Evolutionary conservation across 2,113 vertebrate genomes (phyloP).

Genomic region (Chauna torquata): DNA sequence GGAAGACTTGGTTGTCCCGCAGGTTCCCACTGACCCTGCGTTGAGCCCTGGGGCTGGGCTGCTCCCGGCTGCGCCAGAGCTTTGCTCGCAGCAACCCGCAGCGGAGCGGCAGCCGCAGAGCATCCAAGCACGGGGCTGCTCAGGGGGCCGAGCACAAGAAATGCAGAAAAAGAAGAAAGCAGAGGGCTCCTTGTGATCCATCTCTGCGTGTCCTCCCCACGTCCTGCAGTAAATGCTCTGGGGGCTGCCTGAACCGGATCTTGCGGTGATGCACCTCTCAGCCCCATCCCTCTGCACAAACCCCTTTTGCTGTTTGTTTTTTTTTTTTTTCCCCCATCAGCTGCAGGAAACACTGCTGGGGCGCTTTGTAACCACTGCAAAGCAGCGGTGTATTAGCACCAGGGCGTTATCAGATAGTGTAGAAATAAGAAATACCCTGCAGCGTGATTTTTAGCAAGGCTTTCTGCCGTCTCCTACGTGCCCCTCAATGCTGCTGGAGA

Average conservation of each 20-base stretch:
- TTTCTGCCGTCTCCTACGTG: neutral
- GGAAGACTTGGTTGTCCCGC: accelerated
- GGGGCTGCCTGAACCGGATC: neutral
- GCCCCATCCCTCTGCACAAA: neutral
- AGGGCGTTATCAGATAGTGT: neutral
- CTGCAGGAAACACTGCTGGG: neutral
- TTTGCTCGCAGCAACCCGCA: too few species aligned
- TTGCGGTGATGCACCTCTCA: neutral
- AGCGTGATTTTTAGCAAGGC: neutral
- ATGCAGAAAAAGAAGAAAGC: neutral
- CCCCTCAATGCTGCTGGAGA: neutral
- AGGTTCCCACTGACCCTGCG: neutral
- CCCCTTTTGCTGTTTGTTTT: neutral
- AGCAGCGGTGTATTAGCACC: neutral
- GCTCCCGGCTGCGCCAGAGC: too few species aligned
- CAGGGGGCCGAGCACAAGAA: accelerated
- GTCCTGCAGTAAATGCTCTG: neutral
- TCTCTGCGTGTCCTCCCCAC: neutral
- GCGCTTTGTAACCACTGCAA: neutral
- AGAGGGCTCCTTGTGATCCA: neutral
- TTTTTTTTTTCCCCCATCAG: neutral
- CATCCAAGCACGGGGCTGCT: accelerated
- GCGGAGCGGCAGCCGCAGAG: neutral
- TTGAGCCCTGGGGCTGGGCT: too few species aligned
- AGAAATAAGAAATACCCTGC: neutral